Evolutionary conservation across 2,888 invertebrate species (phyloP).

Genomic region (Drosophila suboccidentalis): DNA sequence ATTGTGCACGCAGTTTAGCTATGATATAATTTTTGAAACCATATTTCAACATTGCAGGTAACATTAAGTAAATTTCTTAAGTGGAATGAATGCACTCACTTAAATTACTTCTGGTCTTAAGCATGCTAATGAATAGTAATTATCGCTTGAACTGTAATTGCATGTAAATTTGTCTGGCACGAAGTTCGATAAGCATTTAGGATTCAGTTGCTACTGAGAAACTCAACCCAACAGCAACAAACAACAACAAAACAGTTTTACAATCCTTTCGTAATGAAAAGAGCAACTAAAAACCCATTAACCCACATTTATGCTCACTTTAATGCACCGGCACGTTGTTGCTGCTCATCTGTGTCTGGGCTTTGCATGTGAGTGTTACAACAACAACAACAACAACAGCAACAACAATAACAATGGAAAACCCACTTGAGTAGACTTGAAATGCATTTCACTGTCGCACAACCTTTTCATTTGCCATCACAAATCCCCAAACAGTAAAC

Average conservation of each 20-base stretch:
- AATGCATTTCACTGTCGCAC: conserved; percentile 72
- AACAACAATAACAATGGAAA: conserved; percentile 47
- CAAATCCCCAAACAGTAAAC: conserved; percentile 56
- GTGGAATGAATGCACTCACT: background rate
- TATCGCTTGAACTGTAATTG: background rate
- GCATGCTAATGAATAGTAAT: conserved; percentile 14
- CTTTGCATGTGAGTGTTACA: conserved; percentile 19
- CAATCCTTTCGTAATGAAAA: conserved; percentile 56
- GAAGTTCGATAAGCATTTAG: conserved; percentile 64
- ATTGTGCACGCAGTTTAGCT: background rate
- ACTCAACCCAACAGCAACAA: background rate
- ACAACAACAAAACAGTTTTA: conserved; percentile 6
- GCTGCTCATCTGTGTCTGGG: conserved; percentile 50
- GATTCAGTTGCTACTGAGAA: background rate
- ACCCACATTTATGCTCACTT: conserved; percentile 75
- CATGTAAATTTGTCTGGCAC: conserved; percentile 18
- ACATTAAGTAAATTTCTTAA: background rate
- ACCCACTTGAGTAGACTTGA: conserved; percentile 60
- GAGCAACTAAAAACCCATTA: conserved; percentile 81
- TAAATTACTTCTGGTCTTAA: background rate
- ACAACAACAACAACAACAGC: conserved; percentile 37
- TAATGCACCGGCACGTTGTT: conserved; percentile 59
- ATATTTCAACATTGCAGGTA: background rate
- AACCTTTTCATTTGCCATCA: conserved; percentile 61
- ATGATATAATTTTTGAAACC: background rate